A percentile compares a stretch with the other conserved stretches of the same genome.
Conservation (phyloP, 2,113 vertebrate species). For the Mastomys coucha region DNA sequence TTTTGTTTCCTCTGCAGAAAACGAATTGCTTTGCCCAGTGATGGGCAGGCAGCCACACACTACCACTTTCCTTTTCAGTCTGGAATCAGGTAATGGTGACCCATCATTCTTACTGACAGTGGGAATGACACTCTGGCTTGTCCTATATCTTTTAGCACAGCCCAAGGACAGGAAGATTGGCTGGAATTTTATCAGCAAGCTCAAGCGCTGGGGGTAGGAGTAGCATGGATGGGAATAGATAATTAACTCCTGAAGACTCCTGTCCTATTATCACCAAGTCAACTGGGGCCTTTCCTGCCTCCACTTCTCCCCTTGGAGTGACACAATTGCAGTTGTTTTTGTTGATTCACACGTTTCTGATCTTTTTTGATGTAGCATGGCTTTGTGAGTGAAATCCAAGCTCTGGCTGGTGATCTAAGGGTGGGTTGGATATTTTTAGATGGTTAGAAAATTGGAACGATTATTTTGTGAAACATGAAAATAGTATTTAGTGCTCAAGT, state of each 20-base stretch:
- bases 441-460: slow-evolving; percentile 1
- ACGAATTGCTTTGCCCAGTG: slow-evolving; percentile 57
- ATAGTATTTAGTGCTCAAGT: neutral
- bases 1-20: slow-evolving; percentile 74
- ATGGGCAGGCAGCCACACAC: slow-evolving; percentile 66
- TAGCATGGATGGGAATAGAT: neutral
- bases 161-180: slow-evolving; percentile 55
- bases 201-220: slow-evolving; percentile 11
- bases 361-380: neutral
- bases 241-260: slow-evolving; percentile 56
- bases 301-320: neutral
- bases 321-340: neutral
- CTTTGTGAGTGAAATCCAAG: neutral
- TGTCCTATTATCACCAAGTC: neutral
- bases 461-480: slow-evolving; percentile 24
- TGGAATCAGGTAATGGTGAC: slow-evolving; percentile 67
- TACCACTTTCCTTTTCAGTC: slow-evolving; percentile 57
- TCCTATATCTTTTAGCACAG: slow-evolving; percentile 30
- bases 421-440: slow-evolving; percentile 50
- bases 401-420: slow-evolving; percentile 17
- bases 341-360: neutral
- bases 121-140: neutral
- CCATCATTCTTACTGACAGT: slow-evolving; percentile 71
- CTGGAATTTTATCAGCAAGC: slow-evolving; percentile 58
- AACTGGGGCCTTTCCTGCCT: neutral